A percentile compares a stretch with the other conserved stretches of the same genome.
Conservation (phyloP, 2,888 invertebrate species). For the Agrilus cyanescens region DNA sequence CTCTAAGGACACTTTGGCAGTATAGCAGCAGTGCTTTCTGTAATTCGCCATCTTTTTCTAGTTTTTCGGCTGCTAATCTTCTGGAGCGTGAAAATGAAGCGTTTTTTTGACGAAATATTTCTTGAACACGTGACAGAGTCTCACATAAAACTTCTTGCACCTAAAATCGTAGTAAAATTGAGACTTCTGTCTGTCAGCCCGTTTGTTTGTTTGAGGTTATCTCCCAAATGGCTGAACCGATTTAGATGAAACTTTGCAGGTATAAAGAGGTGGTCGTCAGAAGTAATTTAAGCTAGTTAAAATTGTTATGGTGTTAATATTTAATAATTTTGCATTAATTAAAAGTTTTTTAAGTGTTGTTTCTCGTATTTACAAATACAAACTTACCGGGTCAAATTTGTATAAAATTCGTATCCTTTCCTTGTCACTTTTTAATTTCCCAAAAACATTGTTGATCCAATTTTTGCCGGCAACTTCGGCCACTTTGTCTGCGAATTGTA, state of each 20-base stretch:
- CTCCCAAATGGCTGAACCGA: too few relatives aligned
- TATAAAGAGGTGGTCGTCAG: too few relatives aligned
- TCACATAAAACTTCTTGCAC: constrained; percentile 37
- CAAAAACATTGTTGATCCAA: constrained; percentile 52
- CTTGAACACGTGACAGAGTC: constrained; percentile 52
- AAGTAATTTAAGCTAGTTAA: too few relatives aligned
- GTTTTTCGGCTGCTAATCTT: constrained; percentile 49
- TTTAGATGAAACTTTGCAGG: too few relatives aligned
- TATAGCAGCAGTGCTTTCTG: constrained; percentile 49
- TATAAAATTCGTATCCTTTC: constrained; percentile 46
- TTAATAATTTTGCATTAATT: too few relatives aligned
- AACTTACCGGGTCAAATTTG: constrained; percentile 39
- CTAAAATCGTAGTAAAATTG: constrained; percentile 16
- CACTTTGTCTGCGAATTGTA: constrained; percentile 50
- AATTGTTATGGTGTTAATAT: too few relatives aligned
- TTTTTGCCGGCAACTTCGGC: constrained; percentile 39
- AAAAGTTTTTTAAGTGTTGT: neutral
- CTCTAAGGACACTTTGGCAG: constrained; percentile 62
- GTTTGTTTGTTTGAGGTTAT: too few relatives aligned
- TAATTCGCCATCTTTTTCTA: constrained; percentile 41
- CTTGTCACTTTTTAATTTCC: constrained; percentile 43
- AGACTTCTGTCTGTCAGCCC: too few relatives aligned
- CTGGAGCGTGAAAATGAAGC: constrained; percentile 47
- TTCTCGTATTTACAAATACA: neutral
- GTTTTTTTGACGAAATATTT: constrained; percentile 56